phyloP scores from a whole-genome alignment of 1,140 invertebrate species.

The Bombus haemorrhoidalis region DNA sequence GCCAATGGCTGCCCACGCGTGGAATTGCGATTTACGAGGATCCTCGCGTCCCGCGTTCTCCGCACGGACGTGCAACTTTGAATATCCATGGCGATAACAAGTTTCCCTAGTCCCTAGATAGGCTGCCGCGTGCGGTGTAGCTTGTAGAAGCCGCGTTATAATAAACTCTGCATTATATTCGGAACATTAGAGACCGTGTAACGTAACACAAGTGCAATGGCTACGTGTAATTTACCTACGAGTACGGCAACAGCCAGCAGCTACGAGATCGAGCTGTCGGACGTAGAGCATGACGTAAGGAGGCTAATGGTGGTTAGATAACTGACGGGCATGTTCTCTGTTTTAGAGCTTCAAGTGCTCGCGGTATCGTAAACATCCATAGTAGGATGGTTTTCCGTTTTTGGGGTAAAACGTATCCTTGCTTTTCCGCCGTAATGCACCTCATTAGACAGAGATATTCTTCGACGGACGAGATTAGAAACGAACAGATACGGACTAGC shows the following conservation, averaged over 20 bases:
- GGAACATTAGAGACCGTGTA: conserved; percentile 18
- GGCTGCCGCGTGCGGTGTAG: conserved; percentile 30
- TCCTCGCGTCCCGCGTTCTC: not conserved
- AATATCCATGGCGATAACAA: conserved; percentile 58
- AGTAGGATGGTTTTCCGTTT: not conserved
- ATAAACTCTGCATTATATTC: conserved; percentile 76
- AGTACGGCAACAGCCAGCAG: not conserved
- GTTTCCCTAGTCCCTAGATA: conserved; percentile 60
- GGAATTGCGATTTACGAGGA: conserved; percentile 47
- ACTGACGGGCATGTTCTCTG: not conserved
- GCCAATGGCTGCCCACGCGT: conserved; percentile 41
- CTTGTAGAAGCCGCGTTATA: conserved; percentile 66
- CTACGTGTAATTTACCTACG: conserved; percentile 26
- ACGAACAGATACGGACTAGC: no score
- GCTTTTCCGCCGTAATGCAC: no score
- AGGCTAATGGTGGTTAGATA: conserved; percentile 24
- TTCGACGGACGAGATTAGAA: no score
- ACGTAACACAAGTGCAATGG: not conserved
- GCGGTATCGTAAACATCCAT: not conserved
- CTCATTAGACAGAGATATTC: no score
- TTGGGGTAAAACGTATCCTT: not conserved
- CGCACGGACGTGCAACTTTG: conserved; percentile 8
- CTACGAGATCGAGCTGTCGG: not conserved
- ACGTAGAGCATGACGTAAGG: not conserved
- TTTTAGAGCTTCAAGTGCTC: not conserved